Conservation (phyloP, 1,140 invertebrate genomes). For the Scaptomyza hsui region DNA sequence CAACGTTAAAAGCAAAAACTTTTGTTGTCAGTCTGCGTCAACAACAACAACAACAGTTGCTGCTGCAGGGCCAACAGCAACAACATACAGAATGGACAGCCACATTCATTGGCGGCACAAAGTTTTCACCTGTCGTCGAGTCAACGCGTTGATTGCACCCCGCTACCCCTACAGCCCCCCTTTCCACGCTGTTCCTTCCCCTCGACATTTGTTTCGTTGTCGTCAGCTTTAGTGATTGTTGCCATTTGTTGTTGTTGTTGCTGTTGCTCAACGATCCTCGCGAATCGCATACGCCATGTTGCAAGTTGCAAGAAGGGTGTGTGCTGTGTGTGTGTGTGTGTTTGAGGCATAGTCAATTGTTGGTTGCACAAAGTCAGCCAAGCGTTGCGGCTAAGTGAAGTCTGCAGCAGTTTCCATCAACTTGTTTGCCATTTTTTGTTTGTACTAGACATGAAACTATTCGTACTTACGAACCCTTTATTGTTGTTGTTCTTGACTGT, state of each 20-base stretch:
- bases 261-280: conserved; percentile 39
- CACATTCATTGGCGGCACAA: conserved; percentile 71
- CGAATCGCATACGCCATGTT: conserved; percentile 39
- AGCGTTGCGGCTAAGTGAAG: conserved; percentile 22
- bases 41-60: conserved; percentile 45
- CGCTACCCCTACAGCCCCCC: conserved; percentile 15
- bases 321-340: neutral
- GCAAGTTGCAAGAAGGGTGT: conserved; percentile 28
- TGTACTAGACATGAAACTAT: conserved; percentile 49
- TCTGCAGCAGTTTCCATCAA: conserved; percentile 7
- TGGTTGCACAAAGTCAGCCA: conserved; percentile 24
- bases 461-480: conserved; percentile 24
- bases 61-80: conserved; percentile 47
- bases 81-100: conserved; percentile 17
- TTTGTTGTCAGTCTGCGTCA: conserved; percentile 64
- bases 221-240: conserved; percentile 56
- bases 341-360: conserved; percentile 14
- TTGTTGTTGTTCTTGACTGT: conserved; percentile 37
- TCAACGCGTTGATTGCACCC: conserved; percentile 75
- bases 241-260: conserved; percentile 67
- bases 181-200: neutral
- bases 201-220: conserved; percentile 8
- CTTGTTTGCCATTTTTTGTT: conserved; percentile 23
- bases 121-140: conserved; percentile 75
- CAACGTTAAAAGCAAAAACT: conserved; percentile 59